Percentiles rank a stretch among this genome's conserved stretches.
phyloP scores from a whole-genome alignment of 2,888 invertebrate genomes.

The Drosophila seclusa region DNA sequence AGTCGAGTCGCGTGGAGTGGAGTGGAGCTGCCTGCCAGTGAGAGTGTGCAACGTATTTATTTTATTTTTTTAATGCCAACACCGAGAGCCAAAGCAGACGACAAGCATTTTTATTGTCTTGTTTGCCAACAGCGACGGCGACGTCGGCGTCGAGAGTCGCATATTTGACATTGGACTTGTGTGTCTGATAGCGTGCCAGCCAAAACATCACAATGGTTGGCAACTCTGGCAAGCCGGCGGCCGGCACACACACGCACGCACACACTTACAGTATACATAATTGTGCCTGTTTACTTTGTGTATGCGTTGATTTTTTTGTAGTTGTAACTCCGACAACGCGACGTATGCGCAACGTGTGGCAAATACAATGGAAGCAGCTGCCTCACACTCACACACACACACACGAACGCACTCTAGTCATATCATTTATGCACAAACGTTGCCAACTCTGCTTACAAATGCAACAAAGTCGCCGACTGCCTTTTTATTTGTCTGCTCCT shows the following conservation, averaged over 20 bases:
- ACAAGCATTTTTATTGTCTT: slow-evolving; percentile 78
- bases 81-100: slow-evolving; percentile 58
- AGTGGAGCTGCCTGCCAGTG: slow-evolving; percentile 32
- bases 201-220: slow-evolving; percentile 76
- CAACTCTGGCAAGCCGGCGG: slow-evolving; percentile 62
- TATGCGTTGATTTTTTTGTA: slow-evolving; percentile 52
- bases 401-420: slow-evolving; percentile 34
- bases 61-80: slow-evolving; percentile 69
- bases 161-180: slow-evolving; percentile 80
- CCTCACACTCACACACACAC: slow-evolving; percentile 24
- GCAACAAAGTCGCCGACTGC: slow-evolving; percentile 62
- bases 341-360: slow-evolving; percentile 71
- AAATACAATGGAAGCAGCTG: slow-evolving; percentile 56
- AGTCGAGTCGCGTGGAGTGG: background rate
- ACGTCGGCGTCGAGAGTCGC: slow-evolving; percentile 47
- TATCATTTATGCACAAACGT: slow-evolving; percentile 79
- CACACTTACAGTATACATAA: slow-evolving; percentile 51
- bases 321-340: slow-evolving; percentile 52
- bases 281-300: slow-evolving; percentile 74
- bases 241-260: slow-evolving; percentile 31
- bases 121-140: slow-evolving; percentile 69
- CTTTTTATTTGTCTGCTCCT: slow-evolving; percentile 58
- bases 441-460: slow-evolving; percentile 71
- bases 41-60: slow-evolving; percentile 61
- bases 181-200: slow-evolving; percentile 72